Conservation (phyloP, 2,888 invertebrate species). For the Coecobrya sp. region DNA sequence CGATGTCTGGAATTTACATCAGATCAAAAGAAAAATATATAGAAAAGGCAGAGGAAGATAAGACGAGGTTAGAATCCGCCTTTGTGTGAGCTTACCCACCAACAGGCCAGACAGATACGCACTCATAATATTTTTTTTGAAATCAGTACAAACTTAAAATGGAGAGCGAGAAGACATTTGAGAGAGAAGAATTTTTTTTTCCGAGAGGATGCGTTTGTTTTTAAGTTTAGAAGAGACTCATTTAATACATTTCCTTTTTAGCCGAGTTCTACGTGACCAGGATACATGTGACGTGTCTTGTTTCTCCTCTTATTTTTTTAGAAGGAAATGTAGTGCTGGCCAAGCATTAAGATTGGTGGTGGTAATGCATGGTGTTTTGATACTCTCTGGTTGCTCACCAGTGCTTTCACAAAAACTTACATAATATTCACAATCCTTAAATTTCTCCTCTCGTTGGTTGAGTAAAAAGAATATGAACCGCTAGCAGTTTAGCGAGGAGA, state of each 20-base stretch:
- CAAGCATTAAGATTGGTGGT: background rate
- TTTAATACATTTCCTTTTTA: slow-evolving; percentile 15
- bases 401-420: background rate
- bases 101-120: background rate
- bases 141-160: background rate
- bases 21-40: background rate
- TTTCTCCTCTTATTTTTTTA: background rate
- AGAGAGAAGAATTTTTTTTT: background rate
- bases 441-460: background rate
- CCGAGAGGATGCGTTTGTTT: background rate
- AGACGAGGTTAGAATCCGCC: background rate
- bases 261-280: slow-evolving; percentile 2
- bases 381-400: background rate
- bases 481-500: background rate
- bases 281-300: slow-evolving; percentile 19
- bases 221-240: background rate
- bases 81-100: background rate
- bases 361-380: background rate
- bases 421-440: background rate
- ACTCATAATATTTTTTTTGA: background rate
- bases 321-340: background rate
- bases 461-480: background rate
- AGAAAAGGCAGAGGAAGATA: background rate
- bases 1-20: slow-evolving; percentile 11
- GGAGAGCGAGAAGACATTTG: background rate